Percentiles rank a stretch among this genome's conserved stretches.
phyloP scores from a whole-genome alignment of 2,797 vertebrate genomes.

The Hyperoplus lanceolatus region DNA sequence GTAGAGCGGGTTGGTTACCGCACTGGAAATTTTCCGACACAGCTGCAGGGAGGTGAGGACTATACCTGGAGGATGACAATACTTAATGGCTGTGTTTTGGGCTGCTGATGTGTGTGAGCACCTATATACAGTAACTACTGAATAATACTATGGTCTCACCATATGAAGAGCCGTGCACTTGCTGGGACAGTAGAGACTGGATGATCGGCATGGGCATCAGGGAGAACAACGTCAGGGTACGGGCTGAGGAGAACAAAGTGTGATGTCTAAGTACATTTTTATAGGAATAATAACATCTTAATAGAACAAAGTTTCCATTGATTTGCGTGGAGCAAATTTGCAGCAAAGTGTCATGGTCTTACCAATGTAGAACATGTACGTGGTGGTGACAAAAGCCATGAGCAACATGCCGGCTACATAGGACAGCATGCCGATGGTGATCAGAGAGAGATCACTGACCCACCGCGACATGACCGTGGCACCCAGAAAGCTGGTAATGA shows the following conservation, averaged over 20 bases:
- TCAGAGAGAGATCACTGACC: conserved; percentile 12
- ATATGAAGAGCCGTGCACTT: neutral
- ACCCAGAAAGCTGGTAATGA: conserved; percentile 13
- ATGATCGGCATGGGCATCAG: neutral
- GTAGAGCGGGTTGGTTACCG: neutral
- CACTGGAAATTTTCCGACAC: neutral
- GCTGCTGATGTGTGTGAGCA: too few species aligned
- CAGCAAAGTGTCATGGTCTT: neutral
- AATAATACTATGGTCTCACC: neutral
- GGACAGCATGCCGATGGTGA: conserved; percentile 28
- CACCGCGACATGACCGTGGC: neutral
- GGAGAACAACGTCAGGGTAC: neutral
- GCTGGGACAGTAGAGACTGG: neutral
- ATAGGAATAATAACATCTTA: too few species aligned
- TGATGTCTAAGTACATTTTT: too few species aligned
- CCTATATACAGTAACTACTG: neutral
- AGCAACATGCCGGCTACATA: conserved; percentile 5
- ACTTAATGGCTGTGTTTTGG: too few species aligned
- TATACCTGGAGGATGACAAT: neutral
- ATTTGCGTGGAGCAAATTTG: too few species aligned
- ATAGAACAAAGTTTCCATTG: too few species aligned
- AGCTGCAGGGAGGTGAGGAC: neutral
- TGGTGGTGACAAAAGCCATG: conserved; percentile 27
- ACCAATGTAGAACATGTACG: conserved; percentile 7
- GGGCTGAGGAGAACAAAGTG: neutral